Base-by-base conservation (phyloP, 2,888 invertebrate genomes). In the Athetis lepigone region DNA sequence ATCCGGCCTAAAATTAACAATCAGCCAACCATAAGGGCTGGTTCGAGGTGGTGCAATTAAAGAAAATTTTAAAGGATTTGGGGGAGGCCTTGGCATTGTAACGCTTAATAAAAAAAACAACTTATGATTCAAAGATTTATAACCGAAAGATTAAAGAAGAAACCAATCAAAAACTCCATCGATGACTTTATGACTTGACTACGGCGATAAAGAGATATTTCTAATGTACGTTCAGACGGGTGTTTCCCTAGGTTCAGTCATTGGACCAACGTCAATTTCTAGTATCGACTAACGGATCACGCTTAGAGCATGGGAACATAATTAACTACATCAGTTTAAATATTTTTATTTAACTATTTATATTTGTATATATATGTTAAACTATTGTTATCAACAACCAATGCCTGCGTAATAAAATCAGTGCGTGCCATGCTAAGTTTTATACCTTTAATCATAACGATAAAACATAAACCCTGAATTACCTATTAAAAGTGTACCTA, bases 401-500 rank as follows among this genome's bases (percentile, higher is more conserved):
- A 59, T 18, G 27, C 8, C 13, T 9, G 18, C 9, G 13, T 55
- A 33, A 55, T 58, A 8, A 6, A 58, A 58, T 29, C n/a, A 42
- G 23, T 40, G 4, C 4, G 33, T 36, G n/a, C 37, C 16, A 37
- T 37, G 16, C n/a, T 37, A 33, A 3, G 13, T 33, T 6, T 18
- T n/a, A 18, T 2, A 40, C 0, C 18, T 19, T 37, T 40, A 40
- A 40, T 40, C 9, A 52, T 21, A 21, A 8, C n/a, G 29, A 23
- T 45, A 39, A 60, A 45, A 39, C 8, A 29, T 39, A 47, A 33
- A 39, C 39, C 39, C 39, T 40, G 18, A 33, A 61, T 16, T 13
- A 47, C 18, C 42, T 33, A 33, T 33, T 13, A 42, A 50, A 16
- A 42, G n/a, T 5, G 16, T 13, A 33, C 4, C 3, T 39, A 2